Conservation (phyloP, 2,888 invertebrate genomes). For the Conus canariensis region DNA sequence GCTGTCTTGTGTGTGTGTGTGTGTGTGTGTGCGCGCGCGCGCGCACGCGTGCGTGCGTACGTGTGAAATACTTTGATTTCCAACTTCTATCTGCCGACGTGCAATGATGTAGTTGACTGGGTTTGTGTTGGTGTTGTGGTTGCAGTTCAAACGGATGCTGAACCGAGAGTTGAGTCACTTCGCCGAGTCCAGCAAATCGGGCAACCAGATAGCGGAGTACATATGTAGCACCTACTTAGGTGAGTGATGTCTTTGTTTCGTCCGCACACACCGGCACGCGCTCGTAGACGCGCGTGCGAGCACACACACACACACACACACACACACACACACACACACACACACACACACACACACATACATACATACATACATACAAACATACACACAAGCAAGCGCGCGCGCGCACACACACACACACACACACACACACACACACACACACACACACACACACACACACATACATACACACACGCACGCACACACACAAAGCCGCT, state of each 20-base stretch:
- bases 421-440: neutral
- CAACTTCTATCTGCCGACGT: too few species aligned
- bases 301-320: neutral
- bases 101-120: too few species aligned
- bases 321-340: neutral
- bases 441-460: slow-evolving; percentile 3
- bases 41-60: too few species aligned
- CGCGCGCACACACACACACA: neutral
- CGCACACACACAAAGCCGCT: too few species aligned
- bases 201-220: slow-evolving; percentile 99
- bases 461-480: too few species aligned
- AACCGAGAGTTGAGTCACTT: slow-evolving; percentile 99
- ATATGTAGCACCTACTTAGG: slow-evolving; percentile 99
- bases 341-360: neutral
- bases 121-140: neutral
- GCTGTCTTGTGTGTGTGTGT: too few species aligned
- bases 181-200: slow-evolving; percentile 98
- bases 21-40: too few species aligned
- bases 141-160: slow-evolving; percentile 99
- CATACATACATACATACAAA: neutral
- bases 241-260: slow-evolving; percentile 82
- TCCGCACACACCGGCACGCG: neutral
- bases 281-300: neutral
- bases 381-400: neutral
- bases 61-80: too few species aligned